These are phyloP conservation scores for Macropodus opercularis DNA, from an alignment of 2,797 vertebrate species.

Conservation along the genomic window DNA sequence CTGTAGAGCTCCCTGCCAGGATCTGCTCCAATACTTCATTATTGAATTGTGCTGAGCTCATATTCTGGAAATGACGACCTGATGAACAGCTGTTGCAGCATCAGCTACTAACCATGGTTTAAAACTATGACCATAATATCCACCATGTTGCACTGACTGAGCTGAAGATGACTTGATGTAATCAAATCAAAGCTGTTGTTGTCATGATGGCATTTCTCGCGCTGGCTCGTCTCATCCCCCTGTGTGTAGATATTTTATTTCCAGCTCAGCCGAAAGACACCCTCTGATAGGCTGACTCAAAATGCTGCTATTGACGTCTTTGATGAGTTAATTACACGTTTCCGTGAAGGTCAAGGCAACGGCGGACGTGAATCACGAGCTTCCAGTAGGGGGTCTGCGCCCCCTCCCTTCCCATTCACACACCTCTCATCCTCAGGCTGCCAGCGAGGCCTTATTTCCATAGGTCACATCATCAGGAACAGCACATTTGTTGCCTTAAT, in stretches of 20 bases:
- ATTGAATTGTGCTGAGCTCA: not conserved
- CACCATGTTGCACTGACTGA: not conserved
- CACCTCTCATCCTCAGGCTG: conserved; percentile 10
- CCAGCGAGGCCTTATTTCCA: conserved; percentile 27
- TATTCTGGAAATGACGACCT: too few species aligned
- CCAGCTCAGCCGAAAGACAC: conserved; percentile 21
- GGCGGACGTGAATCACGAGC: conserved; percentile 51
- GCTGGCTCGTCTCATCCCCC: conserved; percentile 1
- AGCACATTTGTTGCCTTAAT: conserved; percentile 29
- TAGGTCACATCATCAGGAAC: conserved; percentile 18
- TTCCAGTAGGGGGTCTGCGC: conserved; percentile 41
- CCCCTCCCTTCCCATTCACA: not conserved
- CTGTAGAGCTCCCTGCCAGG: too few species aligned
- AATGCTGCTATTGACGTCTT: conserved; percentile 54
- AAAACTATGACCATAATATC: conserved; percentile 15
- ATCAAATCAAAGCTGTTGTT: conserved; percentile 23
- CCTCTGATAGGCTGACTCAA: conserved; percentile 40
- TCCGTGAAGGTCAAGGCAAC: conserved; percentile 51
- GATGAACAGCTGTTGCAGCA: not conserved
- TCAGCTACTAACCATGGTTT: conserved; percentile 14
- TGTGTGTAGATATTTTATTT: conserved; percentile 7
- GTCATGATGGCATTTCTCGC: conserved; percentile 23
- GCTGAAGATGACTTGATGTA: conserved; percentile 9
- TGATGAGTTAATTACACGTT: conserved; percentile 62
- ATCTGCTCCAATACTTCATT: too few species aligned